Evolutionary conservation across 2,113 vertebrate genomes (phyloP).

Genomic region (Calonectris borealis): DNA sequence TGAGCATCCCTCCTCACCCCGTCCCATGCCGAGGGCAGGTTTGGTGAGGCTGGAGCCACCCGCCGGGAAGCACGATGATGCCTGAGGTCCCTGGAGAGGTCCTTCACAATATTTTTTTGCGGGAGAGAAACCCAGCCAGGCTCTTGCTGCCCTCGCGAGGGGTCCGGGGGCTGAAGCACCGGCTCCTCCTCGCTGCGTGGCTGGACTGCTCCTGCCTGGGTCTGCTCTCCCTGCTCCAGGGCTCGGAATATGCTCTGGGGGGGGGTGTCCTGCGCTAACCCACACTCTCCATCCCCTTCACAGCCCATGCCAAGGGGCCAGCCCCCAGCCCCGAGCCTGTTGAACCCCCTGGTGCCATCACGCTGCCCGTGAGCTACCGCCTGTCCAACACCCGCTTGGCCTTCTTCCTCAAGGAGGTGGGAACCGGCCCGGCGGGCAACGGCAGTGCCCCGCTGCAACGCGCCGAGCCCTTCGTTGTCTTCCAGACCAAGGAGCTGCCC

Average conservation of each 20-base stretch:
- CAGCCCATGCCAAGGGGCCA: constrained; percentile 80
- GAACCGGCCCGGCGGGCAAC: constrained; percentile 57
- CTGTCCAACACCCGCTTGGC: constrained; percentile 93
- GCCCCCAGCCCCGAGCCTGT: constrained; percentile 80
- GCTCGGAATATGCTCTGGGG: not conserved
- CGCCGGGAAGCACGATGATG: fast-evolving
- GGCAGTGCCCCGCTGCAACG: constrained; percentile 77
- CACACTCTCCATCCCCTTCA: fast-evolving
- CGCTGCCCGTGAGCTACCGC: constrained; percentile 91
- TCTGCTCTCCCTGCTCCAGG: not conserved
- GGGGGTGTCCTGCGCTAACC: not conserved
- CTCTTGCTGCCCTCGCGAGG: not conserved
- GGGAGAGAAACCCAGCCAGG: not conserved
- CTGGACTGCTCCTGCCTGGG: fast-evolving
- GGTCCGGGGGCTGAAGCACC: not conserved
- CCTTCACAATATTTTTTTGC: not conserved
- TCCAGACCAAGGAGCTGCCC: constrained; percentile 95
- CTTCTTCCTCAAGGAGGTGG: constrained; percentile 90
- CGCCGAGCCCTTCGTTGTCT: constrained; percentile 93
- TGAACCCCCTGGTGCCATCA: constrained; percentile 68
- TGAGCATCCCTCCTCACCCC: not conserved
- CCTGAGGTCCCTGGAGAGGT: fast-evolving
- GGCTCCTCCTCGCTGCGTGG: fast-evolving
- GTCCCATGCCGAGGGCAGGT: fast-evolving
- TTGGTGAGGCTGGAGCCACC: not conserved